Percentiles rank a stretch among this genome's conserved stretches.
phyloP scores from a whole-genome alignment of 2,888 invertebrate genomes.

The Campopleginae sp. region DNA sequence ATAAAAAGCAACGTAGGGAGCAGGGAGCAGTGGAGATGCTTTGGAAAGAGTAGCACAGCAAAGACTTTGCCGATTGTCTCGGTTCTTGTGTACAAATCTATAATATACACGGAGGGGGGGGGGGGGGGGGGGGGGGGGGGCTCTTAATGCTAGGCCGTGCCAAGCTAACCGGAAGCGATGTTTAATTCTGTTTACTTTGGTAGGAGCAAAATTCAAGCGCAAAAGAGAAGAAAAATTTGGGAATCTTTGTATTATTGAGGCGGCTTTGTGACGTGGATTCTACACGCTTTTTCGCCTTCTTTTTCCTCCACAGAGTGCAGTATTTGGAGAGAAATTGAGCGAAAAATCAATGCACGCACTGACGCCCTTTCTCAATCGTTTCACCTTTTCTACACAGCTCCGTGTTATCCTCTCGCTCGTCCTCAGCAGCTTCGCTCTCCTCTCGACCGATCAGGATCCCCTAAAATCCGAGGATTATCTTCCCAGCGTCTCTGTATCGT shows the following conservation, averaged over 20 bases:
- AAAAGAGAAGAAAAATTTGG: conserved; percentile 39
- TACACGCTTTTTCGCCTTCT: conserved; percentile 53
- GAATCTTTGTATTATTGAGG: conserved; percentile 37
- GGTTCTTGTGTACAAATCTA: conserved; percentile 5
- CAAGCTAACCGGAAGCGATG: conserved; percentile 63
- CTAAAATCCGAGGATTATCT: conserved; percentile 71
- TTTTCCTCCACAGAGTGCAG: conserved; percentile 68
- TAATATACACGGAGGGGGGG: no score
- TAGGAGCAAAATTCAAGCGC: conserved; percentile 22
- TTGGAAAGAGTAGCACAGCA: background rate
- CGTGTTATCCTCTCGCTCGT: background rate
- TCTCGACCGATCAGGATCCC: conserved; percentile 39
- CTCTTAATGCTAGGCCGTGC: conserved; percentile 15
- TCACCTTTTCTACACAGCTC: conserved; percentile 46
- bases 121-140: no score
- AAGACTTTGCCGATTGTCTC: conserved; percentile 37
- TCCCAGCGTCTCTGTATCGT: conserved; percentile 51
- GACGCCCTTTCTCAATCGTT: conserved; percentile 79
- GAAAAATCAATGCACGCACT: conserved; percentile 83
- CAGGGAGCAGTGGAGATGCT: background rate
- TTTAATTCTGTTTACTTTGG: conserved; percentile 64
- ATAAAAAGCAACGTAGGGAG: background rate
- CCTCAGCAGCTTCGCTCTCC: background rate
- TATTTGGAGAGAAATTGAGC: conserved; percentile 82
- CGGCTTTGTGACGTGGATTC: conserved; percentile 44